Conservation (phyloP, 2,797 vertebrate species). For the Limnodromus scolopaceus region DNA sequence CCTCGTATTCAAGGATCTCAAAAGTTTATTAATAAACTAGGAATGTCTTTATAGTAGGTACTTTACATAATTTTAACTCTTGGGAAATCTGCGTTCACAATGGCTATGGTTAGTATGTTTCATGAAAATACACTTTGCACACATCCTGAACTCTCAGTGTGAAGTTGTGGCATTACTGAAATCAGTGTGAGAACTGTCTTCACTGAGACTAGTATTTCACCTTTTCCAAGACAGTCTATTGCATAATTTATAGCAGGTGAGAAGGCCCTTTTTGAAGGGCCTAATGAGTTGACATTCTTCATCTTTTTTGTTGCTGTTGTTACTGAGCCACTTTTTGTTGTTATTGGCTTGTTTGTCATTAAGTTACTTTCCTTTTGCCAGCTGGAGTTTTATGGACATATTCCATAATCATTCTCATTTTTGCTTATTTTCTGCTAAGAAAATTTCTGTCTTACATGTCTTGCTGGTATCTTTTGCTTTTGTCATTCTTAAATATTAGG, state of each 20-base stretch:
- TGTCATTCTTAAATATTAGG: not conserved
- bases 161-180: not conserved
- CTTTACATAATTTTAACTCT: not conserved
- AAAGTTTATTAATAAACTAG: not conserved
- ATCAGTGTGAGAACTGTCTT: not conserved
- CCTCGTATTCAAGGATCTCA: not conserved
- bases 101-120: not conserved
- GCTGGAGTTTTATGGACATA: not conserved
- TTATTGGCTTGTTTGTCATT: not conserved
- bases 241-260: not conserved
- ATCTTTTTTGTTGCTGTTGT: not conserved
- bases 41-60: not conserved
- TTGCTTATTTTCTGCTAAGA: not conserved
- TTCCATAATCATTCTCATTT: not conserved
- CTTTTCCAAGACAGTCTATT: not conserved
- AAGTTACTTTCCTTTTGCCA: not conserved
- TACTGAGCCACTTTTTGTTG: not conserved
- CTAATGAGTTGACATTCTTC: not conserved
- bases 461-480: not conserved
- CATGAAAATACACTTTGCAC: not conserved
- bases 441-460: not conserved
- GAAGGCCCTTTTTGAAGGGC: not conserved
- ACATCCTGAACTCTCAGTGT: not conserved
- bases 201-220: not conserved
- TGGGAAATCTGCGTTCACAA: not conserved